Percentiles rank a stretch among this genome's conserved stretches.
Evolutionary conservation across 2,797 vertebrate species (phyloP).

Genomic region (Sebastes vulpes): DNA sequence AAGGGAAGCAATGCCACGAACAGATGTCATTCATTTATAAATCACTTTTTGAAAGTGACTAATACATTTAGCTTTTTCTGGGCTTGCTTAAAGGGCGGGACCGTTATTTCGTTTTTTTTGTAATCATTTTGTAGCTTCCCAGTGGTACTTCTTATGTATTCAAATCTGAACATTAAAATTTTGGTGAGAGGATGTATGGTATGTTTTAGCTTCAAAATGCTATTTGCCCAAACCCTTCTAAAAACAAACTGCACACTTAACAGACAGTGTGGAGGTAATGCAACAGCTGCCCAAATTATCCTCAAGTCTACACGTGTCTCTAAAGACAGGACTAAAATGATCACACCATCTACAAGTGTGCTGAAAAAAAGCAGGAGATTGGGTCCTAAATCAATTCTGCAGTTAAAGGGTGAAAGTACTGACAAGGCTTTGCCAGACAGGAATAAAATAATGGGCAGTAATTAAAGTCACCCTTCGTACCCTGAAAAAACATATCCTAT

Average conservation of each 20-base stretch:
- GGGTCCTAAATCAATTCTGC: slow-evolving; percentile 2
- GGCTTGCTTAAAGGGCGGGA: background rate
- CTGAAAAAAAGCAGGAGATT: background rate
- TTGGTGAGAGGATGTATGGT: too few relatives aligned
- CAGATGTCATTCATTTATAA: background rate
- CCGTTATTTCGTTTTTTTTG: accelerated
- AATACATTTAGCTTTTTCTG: background rate
- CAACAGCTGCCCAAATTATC: background rate
- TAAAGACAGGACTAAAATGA: background rate
- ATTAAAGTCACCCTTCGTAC: background rate
- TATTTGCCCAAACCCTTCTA: too few relatives aligned
- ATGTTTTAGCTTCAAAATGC: too few relatives aligned
- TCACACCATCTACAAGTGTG: background rate
- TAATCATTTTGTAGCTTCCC: too few relatives aligned
- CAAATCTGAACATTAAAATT: too few relatives aligned
- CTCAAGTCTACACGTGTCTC: background rate
- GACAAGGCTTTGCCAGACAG: background rate
- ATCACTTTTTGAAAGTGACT: background rate
- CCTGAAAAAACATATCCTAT: background rate
- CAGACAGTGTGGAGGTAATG: background rate
- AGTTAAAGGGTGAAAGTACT: background rate
- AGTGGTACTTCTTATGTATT: too few relatives aligned
- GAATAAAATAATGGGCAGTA: slow-evolving; percentile 5
- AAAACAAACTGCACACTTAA: background rate
- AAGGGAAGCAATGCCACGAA: background rate